Percentiles rank a stretch among this genome's conserved stretches.
Evolutionary conservation across 2,797 vertebrate genomes (phyloP).

Genomic region (Sylvia borin): DNA sequence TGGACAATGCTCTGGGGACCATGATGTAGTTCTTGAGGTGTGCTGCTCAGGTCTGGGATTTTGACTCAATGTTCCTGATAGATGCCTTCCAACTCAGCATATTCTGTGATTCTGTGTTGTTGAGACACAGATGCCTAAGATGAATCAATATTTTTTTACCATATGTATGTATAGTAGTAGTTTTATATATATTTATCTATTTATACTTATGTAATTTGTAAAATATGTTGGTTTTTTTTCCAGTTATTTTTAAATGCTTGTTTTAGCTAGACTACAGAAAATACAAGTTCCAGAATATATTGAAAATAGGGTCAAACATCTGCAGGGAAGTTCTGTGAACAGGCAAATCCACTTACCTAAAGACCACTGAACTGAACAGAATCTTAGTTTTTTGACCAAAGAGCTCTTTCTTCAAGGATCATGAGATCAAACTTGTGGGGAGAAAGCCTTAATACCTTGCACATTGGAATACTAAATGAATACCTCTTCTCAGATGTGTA

Average conservation of each 20-base stretch:
- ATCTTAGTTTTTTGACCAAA: background rate
- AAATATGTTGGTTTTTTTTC: fast-evolving
- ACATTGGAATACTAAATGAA: fast-evolving
- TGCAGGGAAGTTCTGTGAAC: background rate
- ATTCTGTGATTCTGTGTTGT: background rate
- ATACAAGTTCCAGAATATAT: background rate
- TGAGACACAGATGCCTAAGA: background rate
- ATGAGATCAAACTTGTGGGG: background rate
- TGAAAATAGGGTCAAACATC: background rate
- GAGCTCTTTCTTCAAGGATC: background rate
- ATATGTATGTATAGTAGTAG: background rate
- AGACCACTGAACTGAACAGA: background rate
- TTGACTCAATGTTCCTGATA: background rate
- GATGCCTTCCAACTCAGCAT: background rate
- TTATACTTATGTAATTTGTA: background rate
- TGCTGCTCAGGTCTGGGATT: background rate
- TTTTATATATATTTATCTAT: background rate
- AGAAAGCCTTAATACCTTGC: background rate
- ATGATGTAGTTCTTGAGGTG: background rate
- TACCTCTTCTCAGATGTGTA: background rate
- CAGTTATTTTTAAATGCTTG: background rate
- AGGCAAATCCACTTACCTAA: background rate
- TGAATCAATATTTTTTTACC: background rate
- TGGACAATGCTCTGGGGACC: background rate
- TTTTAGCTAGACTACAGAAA: background rate